Evolutionary conservation across 2,113 vertebrate genomes (phyloP).

Genomic region (Microtus oregoni): DNA sequence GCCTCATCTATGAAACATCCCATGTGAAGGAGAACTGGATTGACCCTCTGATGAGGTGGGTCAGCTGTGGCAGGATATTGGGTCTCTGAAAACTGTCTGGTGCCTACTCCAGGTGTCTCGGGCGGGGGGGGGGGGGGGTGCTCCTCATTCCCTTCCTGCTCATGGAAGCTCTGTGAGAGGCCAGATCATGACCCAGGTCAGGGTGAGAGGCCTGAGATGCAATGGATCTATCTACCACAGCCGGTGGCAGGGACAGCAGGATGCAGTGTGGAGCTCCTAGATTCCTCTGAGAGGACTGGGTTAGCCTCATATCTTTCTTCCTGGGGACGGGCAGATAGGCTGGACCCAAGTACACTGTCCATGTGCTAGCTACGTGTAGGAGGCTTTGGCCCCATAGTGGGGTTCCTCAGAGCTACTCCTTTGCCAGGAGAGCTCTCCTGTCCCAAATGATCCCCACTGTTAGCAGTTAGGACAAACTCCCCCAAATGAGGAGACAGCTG

Average conservation of each 20-base stretch:
- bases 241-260: fast-evolving
- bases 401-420: neutral
- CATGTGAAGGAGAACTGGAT: constrained; percentile 92
- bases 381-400: neutral
- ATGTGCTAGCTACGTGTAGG: too few relatives aligned
- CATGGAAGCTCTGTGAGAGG: neutral
- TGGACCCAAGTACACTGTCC: neutral
- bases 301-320: neutral
- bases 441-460: neutral
- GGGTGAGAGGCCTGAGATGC: neutral
- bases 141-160: neutral
- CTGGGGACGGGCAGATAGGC: neutral
- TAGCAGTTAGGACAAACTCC: neutral
- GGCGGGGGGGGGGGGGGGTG: too few relatives aligned
- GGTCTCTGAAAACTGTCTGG: neutral
- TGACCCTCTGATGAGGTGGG: constrained; percentile 84
- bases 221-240: neutral
- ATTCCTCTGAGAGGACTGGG: fast-evolving
- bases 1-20: constrained; percentile 88
- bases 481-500: too few relatives aligned
- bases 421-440: neutral
- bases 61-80: fast-evolving
- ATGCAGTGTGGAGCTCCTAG: too few relatives aligned
- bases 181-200: neutral
- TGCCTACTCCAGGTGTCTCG: neutral